Evolutionary conservation across 2,888 invertebrate species (phyloP).

Genomic region (Parapristionchus giblindavisi): DNA sequence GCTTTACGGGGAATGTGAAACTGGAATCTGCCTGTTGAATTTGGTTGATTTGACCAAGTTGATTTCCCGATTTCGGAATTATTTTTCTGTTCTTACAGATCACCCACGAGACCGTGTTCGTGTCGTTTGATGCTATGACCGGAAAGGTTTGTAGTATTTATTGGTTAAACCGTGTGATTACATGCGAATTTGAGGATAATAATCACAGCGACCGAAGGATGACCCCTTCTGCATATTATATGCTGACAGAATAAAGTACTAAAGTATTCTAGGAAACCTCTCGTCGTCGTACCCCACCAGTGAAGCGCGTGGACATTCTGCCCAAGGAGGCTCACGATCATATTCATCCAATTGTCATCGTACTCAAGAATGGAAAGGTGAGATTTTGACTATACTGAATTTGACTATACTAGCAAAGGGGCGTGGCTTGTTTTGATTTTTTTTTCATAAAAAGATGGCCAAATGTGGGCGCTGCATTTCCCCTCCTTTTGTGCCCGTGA

Average conservation of each 20-base stretch:
- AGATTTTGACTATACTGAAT: neutral
- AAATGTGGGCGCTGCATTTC: too few relatives aligned
- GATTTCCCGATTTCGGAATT: neutral
- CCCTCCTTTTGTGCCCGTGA: too few relatives aligned
- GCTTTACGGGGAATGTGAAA: neutral
- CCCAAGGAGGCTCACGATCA: conserved; percentile 57
- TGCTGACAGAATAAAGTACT: too few relatives aligned
- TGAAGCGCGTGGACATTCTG: conserved; percentile 54
- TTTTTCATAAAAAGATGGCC: too few relatives aligned
- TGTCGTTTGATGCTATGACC: conserved; percentile 88
- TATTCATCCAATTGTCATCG: conserved; percentile 57
- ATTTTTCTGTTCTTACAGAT: conserved; percentile 69
- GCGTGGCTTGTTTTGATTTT: too few relatives aligned
- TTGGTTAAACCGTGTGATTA: too few relatives aligned
- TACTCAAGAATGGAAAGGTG: conserved; percentile 49
- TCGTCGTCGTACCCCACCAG: conserved; percentile 24
- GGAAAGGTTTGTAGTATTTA: conserved; percentile 75
- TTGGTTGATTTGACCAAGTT: neutral
- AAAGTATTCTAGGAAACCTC: too few relatives aligned
- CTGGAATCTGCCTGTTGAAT: neutral
- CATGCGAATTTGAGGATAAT: neutral
- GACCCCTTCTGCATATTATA: too few relatives aligned
- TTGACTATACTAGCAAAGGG: neutral
- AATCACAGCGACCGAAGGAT: conserved; percentile 73
- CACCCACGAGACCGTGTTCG: conserved; percentile 79